phyloP scores from a whole-genome alignment of 1,140 invertebrate species.

The Diorhabda carinulata region DNA sequence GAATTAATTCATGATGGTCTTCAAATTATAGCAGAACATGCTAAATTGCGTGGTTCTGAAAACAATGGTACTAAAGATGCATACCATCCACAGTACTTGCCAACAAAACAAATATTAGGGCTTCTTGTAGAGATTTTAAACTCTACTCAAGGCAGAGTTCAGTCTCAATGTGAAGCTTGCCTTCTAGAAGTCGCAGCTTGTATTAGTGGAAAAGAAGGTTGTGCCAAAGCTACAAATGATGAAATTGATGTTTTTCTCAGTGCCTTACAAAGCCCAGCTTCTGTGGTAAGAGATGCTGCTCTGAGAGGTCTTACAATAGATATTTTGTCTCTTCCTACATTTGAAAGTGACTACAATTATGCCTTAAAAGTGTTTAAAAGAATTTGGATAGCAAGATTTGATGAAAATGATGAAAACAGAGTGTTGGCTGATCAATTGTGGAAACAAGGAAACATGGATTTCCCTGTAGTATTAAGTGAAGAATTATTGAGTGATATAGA shows the following conservation, averaged over 20 bases:
- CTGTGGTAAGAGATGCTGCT: slow-evolving; percentile 74
- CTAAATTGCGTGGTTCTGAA: slow-evolving; percentile 56
- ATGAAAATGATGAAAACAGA: slow-evolving; percentile 66
- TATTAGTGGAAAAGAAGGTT: slow-evolving; percentile 60
- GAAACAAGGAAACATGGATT: slow-evolving; percentile 55
- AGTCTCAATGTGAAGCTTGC: slow-evolving; percentile 70
- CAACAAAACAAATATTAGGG: slow-evolving; percentile 74
- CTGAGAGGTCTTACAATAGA: slow-evolving; percentile 69
- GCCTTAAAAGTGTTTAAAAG: slow-evolving; percentile 62
- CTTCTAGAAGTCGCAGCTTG: slow-evolving; percentile 72
- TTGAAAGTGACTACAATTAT: slow-evolving; percentile 58
- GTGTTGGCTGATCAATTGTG: slow-evolving; percentile 66
- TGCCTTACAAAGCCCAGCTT: slow-evolving; percentile 66
- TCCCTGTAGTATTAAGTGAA: slow-evolving; percentile 57
- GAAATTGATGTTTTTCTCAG: slow-evolving; percentile 75
- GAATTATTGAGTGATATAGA: slow-evolving; percentile 72
- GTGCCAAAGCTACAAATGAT: slow-evolving; percentile 59
- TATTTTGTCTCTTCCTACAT: slow-evolving; percentile 58
- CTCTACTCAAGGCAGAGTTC: slow-evolving; percentile 62
- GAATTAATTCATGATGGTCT: slow-evolving; percentile 60
- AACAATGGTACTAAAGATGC: slow-evolving; percentile 50
- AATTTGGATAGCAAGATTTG: slow-evolving; percentile 75
- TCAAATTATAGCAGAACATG: slow-evolving; percentile 69
- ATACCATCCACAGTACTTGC: slow-evolving; percentile 72
- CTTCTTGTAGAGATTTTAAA: slow-evolving; percentile 67